Evolutionary conservation across 2,113 vertebrate species (phyloP).

Genomic region (Nibea albiflora): DNA sequence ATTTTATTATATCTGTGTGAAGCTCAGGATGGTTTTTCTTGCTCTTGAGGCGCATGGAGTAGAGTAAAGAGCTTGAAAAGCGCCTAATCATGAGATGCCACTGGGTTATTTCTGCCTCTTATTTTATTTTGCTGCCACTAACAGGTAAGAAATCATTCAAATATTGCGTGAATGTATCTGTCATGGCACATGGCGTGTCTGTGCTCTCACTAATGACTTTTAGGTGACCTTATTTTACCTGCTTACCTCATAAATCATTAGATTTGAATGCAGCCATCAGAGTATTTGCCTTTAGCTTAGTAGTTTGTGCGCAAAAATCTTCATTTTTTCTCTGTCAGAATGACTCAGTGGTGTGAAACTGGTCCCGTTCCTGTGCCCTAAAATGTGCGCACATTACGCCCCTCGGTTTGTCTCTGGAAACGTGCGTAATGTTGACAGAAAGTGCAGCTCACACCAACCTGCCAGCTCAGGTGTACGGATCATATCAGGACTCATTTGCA

Average conservation of each 20-base stretch:
- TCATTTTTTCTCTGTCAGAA: no score
- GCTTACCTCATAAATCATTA: not conserved
- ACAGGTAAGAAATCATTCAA: slow-evolving; percentile 60
- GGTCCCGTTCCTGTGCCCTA: not conserved
- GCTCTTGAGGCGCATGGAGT: slow-evolving; percentile 46
- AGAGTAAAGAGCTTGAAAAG: slow-evolving; percentile 30
- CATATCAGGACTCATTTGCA: slow-evolving; percentile 58
- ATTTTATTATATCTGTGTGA: not conserved
- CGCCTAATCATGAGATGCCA: slow-evolving; percentile 56
- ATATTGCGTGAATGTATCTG: not conserved
- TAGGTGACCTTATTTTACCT: not conserved
- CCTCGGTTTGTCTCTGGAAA: not conserved
- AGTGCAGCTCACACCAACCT: slow-evolving; percentile 2
- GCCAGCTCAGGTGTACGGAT: slow-evolving; percentile 15
- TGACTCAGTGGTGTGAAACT: not conserved
- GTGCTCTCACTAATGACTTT: not conserved
- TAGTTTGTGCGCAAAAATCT: not conserved
- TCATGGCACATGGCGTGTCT: not conserved
- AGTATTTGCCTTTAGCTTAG: not conserved
- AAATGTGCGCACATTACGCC: no score
- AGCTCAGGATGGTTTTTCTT: slow-evolving; percentile 37
- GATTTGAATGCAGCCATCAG: not conserved
- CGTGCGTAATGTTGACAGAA: not conserved
- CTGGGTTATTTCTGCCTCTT: slow-evolving; percentile 56
- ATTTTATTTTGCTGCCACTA: slow-evolving; percentile 56